These are phyloP conservation scores for Clarias magur DNA, from an alignment of 2,113 vertebrate species.

Conservation along the genomic window DNA sequence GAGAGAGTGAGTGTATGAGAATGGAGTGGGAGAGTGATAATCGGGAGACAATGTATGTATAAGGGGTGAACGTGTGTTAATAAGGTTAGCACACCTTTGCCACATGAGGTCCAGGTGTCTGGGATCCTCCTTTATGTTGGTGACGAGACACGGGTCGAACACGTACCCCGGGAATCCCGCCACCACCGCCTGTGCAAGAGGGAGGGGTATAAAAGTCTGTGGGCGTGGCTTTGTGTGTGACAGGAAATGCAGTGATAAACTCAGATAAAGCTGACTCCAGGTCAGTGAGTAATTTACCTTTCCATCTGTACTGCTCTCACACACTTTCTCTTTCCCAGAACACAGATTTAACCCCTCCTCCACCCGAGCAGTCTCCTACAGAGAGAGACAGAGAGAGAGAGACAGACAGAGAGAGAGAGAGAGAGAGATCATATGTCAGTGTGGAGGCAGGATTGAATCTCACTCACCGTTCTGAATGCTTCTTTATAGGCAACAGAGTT, in stretches of 20 bases:
- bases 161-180: conserved; percentile 22
- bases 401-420: not conserved
- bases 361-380: conserved; percentile 16
- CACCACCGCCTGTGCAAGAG: conserved; percentile 14
- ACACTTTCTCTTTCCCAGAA: conserved; percentile 45
- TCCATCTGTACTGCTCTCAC: conserved; percentile 27
- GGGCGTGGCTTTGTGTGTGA: conserved; percentile 2
- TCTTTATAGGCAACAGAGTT: conserved; percentile 29
- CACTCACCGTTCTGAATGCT: conserved; percentile 7
- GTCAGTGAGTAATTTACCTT: conserved; percentile 22
- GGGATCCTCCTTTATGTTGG: conserved; percentile 52
- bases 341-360: conserved; percentile 44
- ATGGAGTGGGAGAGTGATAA: not conserved
- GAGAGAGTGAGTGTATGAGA: not conserved
- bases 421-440: conserved; percentile 37
- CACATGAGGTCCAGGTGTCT: conserved; percentile 44
- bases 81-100: conserved; percentile 42
- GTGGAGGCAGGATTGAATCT: conserved; percentile 30
- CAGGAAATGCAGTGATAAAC: not conserved
- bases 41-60: no score
- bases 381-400: not conserved
- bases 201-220: conserved; percentile 25
- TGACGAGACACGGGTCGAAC: conserved; percentile 41
- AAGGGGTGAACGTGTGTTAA: not conserved
- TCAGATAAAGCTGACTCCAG: conserved; percentile 1